Base-by-base conservation (phyloP, 2,113 vertebrate species). In the Elgaria multicarinata region DNA sequence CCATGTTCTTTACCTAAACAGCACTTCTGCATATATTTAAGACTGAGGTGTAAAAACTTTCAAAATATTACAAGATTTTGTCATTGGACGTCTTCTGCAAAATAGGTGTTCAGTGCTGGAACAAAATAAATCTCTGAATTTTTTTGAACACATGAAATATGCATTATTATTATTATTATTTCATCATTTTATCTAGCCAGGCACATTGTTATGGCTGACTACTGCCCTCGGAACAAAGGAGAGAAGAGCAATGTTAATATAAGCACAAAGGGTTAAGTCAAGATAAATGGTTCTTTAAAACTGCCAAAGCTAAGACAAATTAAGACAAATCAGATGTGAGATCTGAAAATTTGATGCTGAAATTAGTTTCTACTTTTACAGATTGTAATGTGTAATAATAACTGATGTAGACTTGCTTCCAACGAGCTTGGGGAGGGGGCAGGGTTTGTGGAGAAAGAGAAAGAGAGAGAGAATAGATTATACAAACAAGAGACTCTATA, bases 151-250 rank as follows among this genome's bases (percentile, higher is more conserved):
- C 14, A 46, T 64, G 8, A 77, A 77, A n/a, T 44, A 76, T 46
- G 22, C 12, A 16, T 58, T 26, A 22, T 81, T 3, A 22, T 76
- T 12, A 76, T 44, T 26, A 14, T 75, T n/a, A n/a, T 55, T 42
- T n/a, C 53, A 39, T 18, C 12, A 36, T 33, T 83, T 81, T 33
- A 76, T 76, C 33, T 22, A 36, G 33, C 36, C 44, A 14, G 22
- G n/a, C 44, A 53, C 36, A 55, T 33, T 53, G 58, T 89, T 83
- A 55, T 36, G 42, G 79, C 36, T 66, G 53, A n/a, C 39, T 50
- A 62, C 31, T 36, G 39, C 6, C 77, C 42, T 89, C 24, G 42
- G 44, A 77, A 89, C 88, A 77, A 89, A 84, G 81, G 42, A 22
- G 0, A 2, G 46, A 39, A 39, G 50, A 71, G 79, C 53, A 28